phyloP scores from a whole-genome alignment of 2,888 invertebrate species.

The Chymomyza procnemis region DNA sequence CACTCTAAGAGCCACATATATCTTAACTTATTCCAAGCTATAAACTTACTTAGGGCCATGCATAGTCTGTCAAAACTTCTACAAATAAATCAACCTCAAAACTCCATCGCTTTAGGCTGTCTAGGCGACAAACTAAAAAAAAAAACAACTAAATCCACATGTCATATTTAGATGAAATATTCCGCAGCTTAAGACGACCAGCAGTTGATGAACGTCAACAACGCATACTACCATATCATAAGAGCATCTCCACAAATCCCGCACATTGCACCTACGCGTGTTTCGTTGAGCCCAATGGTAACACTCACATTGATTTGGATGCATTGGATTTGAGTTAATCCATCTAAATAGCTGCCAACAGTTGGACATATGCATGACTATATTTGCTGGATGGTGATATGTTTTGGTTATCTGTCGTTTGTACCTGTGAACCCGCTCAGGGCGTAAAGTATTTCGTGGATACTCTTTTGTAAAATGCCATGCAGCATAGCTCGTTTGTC shows the following conservation, averaged over 20 bases:
- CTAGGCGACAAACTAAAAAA: no score
- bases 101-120: no score
- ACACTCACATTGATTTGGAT: slow-evolving; percentile 64
- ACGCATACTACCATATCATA: background rate
- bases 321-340: slow-evolving; percentile 63
- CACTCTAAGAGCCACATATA: no score
- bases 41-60: no score
- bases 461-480: slow-evolving; percentile 24
- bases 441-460: slow-evolving; percentile 47
- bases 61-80: no score
- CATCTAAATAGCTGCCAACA: slow-evolving; percentile 72
- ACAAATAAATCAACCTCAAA: no score
- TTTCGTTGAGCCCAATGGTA: slow-evolving; percentile 6
- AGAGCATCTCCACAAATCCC: background rate
- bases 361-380: slow-evolving; percentile 62
- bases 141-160: background rate
- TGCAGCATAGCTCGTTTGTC: slow-evolving; percentile 23
- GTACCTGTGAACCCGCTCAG: slow-evolving; percentile 17
- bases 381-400: slow-evolving; percentile 46
- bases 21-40: no score
- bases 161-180: background rate
- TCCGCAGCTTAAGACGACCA: background rate
- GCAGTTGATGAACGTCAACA: background rate
- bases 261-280: background rate
- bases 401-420: slow-evolving; percentile 16